These are phyloP conservation scores for Geotrypetes seraphini DNA, from an alignment of 2,797 vertebrate species.

Conservation along the genomic window DNA sequence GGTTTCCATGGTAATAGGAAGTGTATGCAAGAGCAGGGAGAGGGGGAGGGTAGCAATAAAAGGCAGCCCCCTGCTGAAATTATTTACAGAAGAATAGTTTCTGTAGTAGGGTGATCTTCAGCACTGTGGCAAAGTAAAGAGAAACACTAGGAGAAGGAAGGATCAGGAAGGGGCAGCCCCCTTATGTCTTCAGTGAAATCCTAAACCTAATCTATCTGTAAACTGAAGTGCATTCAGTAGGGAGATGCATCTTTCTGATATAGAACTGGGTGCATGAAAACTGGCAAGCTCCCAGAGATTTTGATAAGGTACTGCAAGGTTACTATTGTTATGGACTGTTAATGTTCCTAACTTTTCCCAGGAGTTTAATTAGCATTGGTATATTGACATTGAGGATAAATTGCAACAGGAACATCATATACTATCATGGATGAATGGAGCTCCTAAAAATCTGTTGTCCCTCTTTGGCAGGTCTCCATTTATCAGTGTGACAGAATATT, in stretches of 20 bases:
- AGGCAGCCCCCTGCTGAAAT: no score
- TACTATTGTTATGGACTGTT: not conserved
- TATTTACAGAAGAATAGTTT: no score
- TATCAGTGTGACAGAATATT: slow-evolving; percentile 87
- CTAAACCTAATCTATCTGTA: no score
- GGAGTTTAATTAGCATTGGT: not conserved
- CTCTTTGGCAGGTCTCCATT: slow-evolving; percentile 73
- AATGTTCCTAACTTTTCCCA: slow-evolving; percentile 6
- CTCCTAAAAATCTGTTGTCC: not conserved
- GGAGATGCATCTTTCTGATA: not conserved
- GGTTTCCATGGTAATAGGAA: no score
- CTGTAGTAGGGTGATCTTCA: no score
- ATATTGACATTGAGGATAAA: not conserved
- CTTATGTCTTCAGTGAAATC: no score
- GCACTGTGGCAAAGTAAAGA: no score
- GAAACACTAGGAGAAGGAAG: no score
- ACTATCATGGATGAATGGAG: slow-evolving; percentile 3
- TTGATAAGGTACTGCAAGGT: not conserved
- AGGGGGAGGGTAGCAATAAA: no score
- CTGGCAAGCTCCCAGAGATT: not conserved
- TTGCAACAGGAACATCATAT: not conserved
- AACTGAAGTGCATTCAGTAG: not conserved
- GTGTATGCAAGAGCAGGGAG: no score
- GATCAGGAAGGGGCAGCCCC: no score
- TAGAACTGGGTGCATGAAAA: not conserved